A percentile compares a stretch with the other conserved stretches of the same genome.
Evolutionary conservation across 1,140 invertebrate species (phyloP).

Genomic region (Eumaeus atala): DNA sequence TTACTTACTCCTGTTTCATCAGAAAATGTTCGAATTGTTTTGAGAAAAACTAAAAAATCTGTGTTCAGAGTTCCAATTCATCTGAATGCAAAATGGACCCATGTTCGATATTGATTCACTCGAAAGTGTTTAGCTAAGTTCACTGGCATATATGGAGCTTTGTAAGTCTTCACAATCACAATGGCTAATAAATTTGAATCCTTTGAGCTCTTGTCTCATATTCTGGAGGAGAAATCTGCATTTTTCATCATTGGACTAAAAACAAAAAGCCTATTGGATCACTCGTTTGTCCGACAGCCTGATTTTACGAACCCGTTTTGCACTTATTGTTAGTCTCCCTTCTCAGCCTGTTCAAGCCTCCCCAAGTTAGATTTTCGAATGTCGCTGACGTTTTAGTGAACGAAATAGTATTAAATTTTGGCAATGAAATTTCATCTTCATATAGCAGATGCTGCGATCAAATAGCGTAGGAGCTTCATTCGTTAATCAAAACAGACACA

Average conservation of each 20-base stretch:
- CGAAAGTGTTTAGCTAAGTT: background rate
- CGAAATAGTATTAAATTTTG: too few relatives aligned
- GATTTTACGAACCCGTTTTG: conserved; percentile 37
- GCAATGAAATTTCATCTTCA: too few relatives aligned
- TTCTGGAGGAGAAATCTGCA: conserved; percentile 24
- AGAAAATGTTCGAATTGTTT: too few relatives aligned
- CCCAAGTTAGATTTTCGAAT: too few relatives aligned
- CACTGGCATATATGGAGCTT: background rate
- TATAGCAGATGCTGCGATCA: too few relatives aligned
- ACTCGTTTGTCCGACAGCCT: conserved; percentile 36
- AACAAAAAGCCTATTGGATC: conserved; percentile 39
- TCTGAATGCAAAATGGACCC: conserved; percentile 3
- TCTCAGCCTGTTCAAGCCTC: background rate
- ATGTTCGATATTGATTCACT: conserved; percentile 2
- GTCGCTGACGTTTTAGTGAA: too few relatives aligned
- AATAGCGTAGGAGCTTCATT: too few relatives aligned
- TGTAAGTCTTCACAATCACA: background rate
- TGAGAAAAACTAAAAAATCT: too few relatives aligned
- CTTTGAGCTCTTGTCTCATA: conserved; percentile 23
- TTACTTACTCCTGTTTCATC: too few relatives aligned
- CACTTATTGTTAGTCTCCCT: conserved; percentile 31
- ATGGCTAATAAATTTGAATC: conserved; percentile 15
- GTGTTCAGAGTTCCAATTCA: background rate
- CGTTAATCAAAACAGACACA: too few relatives aligned
- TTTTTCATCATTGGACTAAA: conserved; percentile 30